Evolutionary conservation across 2,797 vertebrate genomes (phyloP).

Genomic region (Avahi laniger): DNA sequence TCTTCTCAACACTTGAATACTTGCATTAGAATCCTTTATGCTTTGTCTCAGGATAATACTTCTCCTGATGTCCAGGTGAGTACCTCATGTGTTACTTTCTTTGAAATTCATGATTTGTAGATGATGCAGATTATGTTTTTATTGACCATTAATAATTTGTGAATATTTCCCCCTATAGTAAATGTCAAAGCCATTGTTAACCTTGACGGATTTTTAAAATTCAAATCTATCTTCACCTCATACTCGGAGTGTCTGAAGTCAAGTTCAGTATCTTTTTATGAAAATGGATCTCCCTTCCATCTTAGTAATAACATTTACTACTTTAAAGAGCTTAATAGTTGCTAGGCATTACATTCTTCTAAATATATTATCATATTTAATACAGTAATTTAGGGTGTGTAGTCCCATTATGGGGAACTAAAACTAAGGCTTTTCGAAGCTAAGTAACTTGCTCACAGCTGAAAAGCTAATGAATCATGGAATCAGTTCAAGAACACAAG

Average conservation of each 20-base stretch:
- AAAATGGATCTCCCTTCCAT: neutral
- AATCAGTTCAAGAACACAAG: neutral
- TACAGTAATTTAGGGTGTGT: neutral
- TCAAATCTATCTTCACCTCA: neutral
- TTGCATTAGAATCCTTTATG: constrained; percentile 93
- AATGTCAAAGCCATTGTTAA: constrained; percentile 40
- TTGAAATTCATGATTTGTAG: constrained; percentile 4
- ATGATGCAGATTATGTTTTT: constrained; percentile 11
- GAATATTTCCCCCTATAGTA: neutral
- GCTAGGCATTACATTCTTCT: neutral
- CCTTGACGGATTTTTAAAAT: constrained; percentile 30
- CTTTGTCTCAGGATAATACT: constrained; percentile 94
- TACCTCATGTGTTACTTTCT: neutral
- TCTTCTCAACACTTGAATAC: constrained; percentile 92
- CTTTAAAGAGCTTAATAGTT: constrained; percentile 4
- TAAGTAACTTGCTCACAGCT: neutral
- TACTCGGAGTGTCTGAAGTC: neutral
- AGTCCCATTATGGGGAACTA: neutral
- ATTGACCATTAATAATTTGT: neutral
- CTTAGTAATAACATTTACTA: neutral
- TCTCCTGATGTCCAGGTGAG: constrained; percentile 95
- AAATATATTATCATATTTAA: neutral
- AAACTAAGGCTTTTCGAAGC: neutral
- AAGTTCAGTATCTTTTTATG: constrained; percentile 1
- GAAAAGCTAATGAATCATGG: neutral